phyloP scores from a whole-genome alignment of 2,797 vertebrate genomes.

The Knipowitschia caucasica region DNA sequence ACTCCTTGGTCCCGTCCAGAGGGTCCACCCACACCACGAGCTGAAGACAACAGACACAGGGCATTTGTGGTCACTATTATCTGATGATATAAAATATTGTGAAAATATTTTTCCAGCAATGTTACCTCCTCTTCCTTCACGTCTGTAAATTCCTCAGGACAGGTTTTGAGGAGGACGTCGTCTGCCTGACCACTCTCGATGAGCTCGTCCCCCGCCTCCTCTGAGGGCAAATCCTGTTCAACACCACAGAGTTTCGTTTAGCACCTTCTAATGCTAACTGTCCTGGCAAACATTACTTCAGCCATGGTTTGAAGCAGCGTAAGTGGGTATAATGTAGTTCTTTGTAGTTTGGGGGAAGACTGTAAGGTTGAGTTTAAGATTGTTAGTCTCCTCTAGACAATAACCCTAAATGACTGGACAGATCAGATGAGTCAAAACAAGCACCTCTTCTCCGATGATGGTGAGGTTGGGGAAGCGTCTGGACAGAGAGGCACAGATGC shows the following conservation, averaged over 20 bases:
- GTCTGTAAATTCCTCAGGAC: conserved; percentile 81
- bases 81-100: too few relatives aligned
- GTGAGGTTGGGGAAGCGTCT: conserved; percentile 87
- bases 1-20: conserved; percentile 96
- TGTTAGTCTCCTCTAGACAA: too few relatives aligned
- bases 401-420: too few relatives aligned
- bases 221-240: conserved; percentile 81
- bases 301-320: too few relatives aligned
- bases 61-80: too few relatives aligned
- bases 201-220: conserved; percentile 82
- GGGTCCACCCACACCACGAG: conserved; percentile 98
- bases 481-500: conserved; percentile 89
- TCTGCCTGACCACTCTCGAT: conserved; percentile 85
- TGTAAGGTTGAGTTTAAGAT: too few relatives aligned
- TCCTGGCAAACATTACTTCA: too few relatives aligned
- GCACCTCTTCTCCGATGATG: conserved; percentile 96
- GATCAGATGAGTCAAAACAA: too few relatives aligned
- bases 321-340: too few relatives aligned
- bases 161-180: conserved; percentile 84
- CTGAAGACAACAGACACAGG: conserved; percentile 60
- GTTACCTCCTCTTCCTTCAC: conserved; percentile 94
- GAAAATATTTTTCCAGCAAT: too few relatives aligned
- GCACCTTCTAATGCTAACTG: too few relatives aligned
- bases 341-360: too few relatives aligned
- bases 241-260: not conserved